Percentiles rank a stretch among this genome's conserved stretches.
phyloP scores from a whole-genome alignment of 2,888 invertebrate species.

The Aleiodes testaceus region DNA sequence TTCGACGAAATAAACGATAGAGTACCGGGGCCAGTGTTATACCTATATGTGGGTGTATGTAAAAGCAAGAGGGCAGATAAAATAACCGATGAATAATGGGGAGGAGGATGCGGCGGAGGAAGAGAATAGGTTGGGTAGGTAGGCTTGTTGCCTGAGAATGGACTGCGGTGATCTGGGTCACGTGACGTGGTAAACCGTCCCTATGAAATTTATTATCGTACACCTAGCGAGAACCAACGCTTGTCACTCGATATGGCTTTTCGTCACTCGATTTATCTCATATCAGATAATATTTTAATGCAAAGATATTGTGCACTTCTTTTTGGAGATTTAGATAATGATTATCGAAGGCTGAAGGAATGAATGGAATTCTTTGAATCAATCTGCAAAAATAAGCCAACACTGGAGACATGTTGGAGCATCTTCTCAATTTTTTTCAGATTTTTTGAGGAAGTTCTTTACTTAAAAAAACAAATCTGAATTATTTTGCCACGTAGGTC shows the following conservation, averaged over 20 bases:
- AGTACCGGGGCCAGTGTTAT: neutral
- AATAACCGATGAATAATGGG: slow-evolving; percentile 61
- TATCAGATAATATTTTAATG: slow-evolving; percentile 29
- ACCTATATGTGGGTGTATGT: slow-evolving; percentile 10
- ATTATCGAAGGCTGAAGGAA: too few species aligned
- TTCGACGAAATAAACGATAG: slow-evolving; percentile 51
- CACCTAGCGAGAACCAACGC: slow-evolving; percentile 45
- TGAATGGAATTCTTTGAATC: too few species aligned
- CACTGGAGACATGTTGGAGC: too few species aligned
- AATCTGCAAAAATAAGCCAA: too few species aligned
- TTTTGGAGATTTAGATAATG: too few species aligned
- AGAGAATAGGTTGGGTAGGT: slow-evolving; percentile 40
- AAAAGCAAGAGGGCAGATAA: slow-evolving; percentile 50
- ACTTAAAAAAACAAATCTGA: too few species aligned
- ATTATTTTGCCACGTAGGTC: too few species aligned
- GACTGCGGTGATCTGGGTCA: slow-evolving; percentile 53
- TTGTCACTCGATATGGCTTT: slow-evolving; percentile 30
- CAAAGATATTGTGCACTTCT: slow-evolving; percentile 3
- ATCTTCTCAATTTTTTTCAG: too few species aligned
- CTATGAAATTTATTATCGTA: slow-evolving; percentile 60
- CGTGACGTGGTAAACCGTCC: slow-evolving; percentile 57
- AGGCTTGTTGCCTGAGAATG: slow-evolving; percentile 41
- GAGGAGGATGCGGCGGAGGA: slow-evolving; percentile 15
- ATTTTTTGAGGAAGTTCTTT: too few species aligned
- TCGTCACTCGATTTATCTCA: slow-evolving; percentile 33